Percentiles rank a stretch among this genome's conserved stretches.
Conservation (phyloP, 2,888 invertebrate species). For the Drosophila melanosoma region DNA sequence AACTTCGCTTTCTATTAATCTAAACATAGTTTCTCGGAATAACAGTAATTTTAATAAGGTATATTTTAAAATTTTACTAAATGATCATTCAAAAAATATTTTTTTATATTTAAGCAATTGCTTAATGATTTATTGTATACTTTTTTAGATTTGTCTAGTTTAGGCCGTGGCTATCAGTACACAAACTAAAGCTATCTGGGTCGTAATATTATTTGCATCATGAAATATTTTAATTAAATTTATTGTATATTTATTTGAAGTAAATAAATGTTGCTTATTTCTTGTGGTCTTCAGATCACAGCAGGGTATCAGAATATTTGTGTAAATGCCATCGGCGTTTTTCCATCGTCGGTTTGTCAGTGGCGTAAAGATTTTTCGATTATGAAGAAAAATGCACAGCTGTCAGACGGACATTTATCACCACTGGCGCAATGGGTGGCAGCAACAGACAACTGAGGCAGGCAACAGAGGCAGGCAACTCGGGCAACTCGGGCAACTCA, state of each 20-base stretch:
- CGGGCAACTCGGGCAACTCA: neutral
- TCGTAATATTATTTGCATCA: too few species aligned
- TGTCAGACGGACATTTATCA: constrained; percentile 72
- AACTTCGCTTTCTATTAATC: neutral
- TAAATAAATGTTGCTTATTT: neutral
- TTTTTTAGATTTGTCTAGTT: too few species aligned
- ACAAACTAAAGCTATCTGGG: too few species aligned
- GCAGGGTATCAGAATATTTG: constrained; percentile 37
- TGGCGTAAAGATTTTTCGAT: constrained; percentile 69
- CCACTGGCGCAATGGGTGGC: constrained; percentile 41
- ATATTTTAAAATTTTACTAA: neutral
- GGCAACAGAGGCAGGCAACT: neutral
- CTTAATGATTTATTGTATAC: too few species aligned
- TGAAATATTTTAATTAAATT: too few species aligned
- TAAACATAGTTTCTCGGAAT: neutral
- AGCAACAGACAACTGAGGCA: constrained; percentile 6
- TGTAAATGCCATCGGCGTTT: neutral
- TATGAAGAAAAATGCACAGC: constrained; percentile 72
- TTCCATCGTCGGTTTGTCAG: neutral
- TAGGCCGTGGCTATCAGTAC: too few species aligned
- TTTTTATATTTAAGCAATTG: too few species aligned
- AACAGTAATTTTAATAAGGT: neutral
- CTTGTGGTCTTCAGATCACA: neutral
- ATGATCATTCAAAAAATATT: neutral
- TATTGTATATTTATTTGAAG: too few species aligned